phyloP scores from a whole-genome alignment of 1,140 invertebrate genomes.

The Streblospio benedicti region DNA sequence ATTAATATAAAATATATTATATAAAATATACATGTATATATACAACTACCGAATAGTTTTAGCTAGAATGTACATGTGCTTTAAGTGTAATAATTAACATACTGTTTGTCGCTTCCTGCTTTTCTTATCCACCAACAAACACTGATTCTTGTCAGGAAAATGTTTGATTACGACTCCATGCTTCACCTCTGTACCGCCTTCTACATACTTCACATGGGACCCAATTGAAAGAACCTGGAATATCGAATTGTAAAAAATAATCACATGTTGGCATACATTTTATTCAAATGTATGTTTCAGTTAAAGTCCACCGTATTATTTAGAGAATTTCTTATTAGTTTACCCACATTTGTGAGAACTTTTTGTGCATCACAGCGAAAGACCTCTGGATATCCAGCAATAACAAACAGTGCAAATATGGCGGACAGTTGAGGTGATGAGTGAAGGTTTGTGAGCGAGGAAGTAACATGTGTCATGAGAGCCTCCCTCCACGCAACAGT shows the following conservation, averaged over 20 bases:
- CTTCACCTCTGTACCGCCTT: conserved; percentile 30
- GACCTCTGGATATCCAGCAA: conserved; percentile 45
- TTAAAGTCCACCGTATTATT: background rate
- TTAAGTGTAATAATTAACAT: too few relatives aligned
- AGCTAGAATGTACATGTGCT: too few relatives aligned
- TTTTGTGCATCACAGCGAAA: background rate
- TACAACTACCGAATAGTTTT: too few relatives aligned
- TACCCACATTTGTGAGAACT: too few relatives aligned
- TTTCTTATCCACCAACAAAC: conserved; percentile 36
- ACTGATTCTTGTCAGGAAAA: conserved; percentile 40
- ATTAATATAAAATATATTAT: too few relatives aligned
- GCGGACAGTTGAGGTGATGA: conserved; percentile 31
- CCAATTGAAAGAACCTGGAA: conserved; percentile 39
- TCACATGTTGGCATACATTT: background rate
- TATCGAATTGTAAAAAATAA: background rate
- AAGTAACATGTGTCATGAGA: conserved; percentile 30
- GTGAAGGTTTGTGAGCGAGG: conserved; percentile 16
- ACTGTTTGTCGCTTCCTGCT: conserved; percentile 39
- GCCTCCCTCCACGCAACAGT: conserved; percentile 29
- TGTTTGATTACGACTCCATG: conserved; percentile 44
- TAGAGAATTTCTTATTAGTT: background rate
- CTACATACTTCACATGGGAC: conserved; percentile 35
- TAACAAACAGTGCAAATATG: conserved; percentile 43
- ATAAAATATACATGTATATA: too few relatives aligned
- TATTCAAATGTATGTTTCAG: too few relatives aligned